Percentiles rank a stretch among this genome's conserved stretches.
Evolutionary conservation across 2,797 vertebrate genomes (phyloP).

Genomic region (Graptemys geographica): DNA sequence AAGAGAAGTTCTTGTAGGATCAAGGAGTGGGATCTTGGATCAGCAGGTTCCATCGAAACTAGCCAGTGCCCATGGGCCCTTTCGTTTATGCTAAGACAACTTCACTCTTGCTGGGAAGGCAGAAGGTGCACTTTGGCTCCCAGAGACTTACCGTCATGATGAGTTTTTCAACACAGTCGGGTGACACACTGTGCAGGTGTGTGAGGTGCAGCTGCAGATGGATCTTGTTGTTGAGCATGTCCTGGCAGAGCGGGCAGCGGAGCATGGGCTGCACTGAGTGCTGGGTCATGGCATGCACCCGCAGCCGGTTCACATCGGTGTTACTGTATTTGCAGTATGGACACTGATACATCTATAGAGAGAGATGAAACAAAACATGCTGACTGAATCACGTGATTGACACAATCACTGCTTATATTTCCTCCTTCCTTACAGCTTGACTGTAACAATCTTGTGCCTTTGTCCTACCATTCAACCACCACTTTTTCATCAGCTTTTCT

Average conservation of each 20-base stretch:
- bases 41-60: neutral
- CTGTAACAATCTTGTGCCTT: constrained; percentile 2
- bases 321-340: constrained; percentile 99
- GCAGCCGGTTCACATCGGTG: constrained; percentile 94
- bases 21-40: neutral
- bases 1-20: neutral
- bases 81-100: neutral
- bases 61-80: accelerated
- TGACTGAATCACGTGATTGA: neutral
- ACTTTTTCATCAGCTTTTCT: neutral
- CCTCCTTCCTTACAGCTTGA: constrained; percentile 9
- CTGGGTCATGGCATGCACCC: constrained; percentile 99
- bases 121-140: accelerated
- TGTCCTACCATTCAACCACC: neutral
- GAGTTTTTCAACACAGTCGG: constrained; percentile 98
- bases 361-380: neutral
- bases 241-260: constrained; percentile 97
- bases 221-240: constrained; percentile 99
- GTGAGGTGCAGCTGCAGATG: constrained; percentile 99
- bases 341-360: constrained; percentile 95
- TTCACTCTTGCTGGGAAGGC: neutral
- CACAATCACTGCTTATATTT: neutral
- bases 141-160: constrained; percentile 91
- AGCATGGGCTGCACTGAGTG: constrained; percentile 98
- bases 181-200: constrained; percentile 98